phyloP scores from a whole-genome alignment of 2,888 invertebrate species.

The Eilema caniola region DNA sequence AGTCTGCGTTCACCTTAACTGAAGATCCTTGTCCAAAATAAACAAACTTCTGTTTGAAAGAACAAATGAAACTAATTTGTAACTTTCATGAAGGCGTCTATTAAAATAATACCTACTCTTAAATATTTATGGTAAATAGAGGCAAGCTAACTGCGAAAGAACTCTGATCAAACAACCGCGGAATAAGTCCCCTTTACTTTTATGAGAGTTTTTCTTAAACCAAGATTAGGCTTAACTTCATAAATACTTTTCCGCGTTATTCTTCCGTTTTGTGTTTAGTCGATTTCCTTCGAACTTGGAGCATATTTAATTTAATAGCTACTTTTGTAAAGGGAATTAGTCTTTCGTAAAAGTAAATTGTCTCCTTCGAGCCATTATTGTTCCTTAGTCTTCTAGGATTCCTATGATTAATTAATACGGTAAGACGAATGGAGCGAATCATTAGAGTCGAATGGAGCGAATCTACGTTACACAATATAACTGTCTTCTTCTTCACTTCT shows the following conservation, averaged over 20 bases:
- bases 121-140: constrained; percentile 39
- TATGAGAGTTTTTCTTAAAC: constrained; percentile 39
- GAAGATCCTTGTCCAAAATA: constrained; percentile 18
- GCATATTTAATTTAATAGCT: constrained; percentile 36
- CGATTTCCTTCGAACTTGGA: constrained; percentile 21
- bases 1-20: too few species aligned
- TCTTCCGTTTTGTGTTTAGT: constrained; percentile 36
- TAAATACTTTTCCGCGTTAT: constrained; percentile 44
- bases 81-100: constrained; percentile 24
- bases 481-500: too few species aligned
- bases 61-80: constrained; percentile 33
- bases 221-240: constrained; percentile 44
- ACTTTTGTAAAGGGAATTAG: constrained; percentile 18
- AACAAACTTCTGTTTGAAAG: constrained; percentile 19
- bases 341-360: background rate
- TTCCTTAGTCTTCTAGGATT: background rate
- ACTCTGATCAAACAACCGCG: constrained; percentile 30
- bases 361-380: background rate
- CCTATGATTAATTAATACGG: background rate
- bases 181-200: constrained; percentile 35
- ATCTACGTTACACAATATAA: background rate
- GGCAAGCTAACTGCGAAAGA: constrained; percentile 24
- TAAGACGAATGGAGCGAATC: too few species aligned
- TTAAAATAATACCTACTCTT: constrained; percentile 24
- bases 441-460: too few species aligned